phyloP scores from a whole-genome alignment of 2,113 vertebrate genomes.

The Cervus canadensis region DNA sequence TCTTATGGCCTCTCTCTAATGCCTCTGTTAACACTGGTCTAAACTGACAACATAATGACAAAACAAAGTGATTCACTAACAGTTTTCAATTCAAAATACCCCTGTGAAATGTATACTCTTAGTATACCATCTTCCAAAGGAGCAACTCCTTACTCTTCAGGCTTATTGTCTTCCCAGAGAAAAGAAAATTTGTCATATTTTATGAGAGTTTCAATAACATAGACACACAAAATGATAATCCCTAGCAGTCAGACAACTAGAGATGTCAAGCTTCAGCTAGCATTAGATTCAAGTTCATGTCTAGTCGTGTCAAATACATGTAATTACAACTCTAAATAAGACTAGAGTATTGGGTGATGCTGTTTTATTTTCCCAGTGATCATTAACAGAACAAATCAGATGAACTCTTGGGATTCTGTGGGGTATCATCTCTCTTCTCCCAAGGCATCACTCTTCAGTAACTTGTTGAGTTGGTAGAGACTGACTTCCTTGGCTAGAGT shows the following conservation, averaged over 20 bases:
- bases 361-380: neutral
- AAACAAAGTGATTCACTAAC: neutral
- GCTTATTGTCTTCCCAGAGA: neutral
- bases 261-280: neutral
- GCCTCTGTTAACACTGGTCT: neutral
- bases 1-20: neutral
- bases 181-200: neutral
- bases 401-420: neutral
- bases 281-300: neutral
- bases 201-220: neutral
- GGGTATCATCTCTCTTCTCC: neutral
- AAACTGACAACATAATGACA: neutral
- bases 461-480: neutral
- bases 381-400: rapidly evolving
- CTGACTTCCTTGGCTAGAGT: neutral
- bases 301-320: neutral
- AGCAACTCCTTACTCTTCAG: neutral
- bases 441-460: neutral
- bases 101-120: neutral
- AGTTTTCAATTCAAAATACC: neutral
- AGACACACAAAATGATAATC: neutral
- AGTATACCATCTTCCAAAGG: neutral
- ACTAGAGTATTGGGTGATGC: too few relatives aligned
- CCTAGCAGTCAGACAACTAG: neutral
- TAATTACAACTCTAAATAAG: neutral